Evolutionary conservation across 2,113 vertebrate genomes (phyloP), one percentile per base, ranked within the genome.

Genomic region (Poecile atricapillus): DNA sequence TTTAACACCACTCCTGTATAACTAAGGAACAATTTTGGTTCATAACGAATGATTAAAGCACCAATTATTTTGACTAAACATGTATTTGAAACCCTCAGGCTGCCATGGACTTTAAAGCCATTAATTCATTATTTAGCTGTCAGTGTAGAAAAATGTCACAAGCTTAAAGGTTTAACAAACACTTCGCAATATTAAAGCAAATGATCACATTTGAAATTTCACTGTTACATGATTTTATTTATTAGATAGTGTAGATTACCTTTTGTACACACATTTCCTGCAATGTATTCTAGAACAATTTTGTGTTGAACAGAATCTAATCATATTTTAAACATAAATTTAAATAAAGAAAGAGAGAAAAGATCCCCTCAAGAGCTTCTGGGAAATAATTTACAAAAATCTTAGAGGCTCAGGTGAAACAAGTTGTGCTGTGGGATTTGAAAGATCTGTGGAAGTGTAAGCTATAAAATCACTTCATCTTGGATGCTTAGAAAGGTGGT

Each of bases 381-480:
- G 65, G 80, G 80, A 95, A 97, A 92, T 84, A 47, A 96, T 97
- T 96, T 97, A 92, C 85, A 95, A 97, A 96, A 97, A 92, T 95
- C 83, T 92, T 94, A 62, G 86, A 93, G 83, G 90, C 77, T 93
- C 94, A 96, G 96, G 96, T 97, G 90, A 96, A 96, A 91, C 81
- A 82, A 93, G 90, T 79, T 81, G 60, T 81, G 94, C 87, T 94
- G 62, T 75, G 95, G 89, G 89, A 97, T 93, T 95, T 97, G 93
- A 97, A 91, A 97, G 87, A 96, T 97, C 90, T 95, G 90, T 94
- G 94, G 86, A 95, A 96, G 49, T 95, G 92, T 96, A 97, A 96
- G 93, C 93, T 94, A 90, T 94, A 95, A 97, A 97, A 97, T 89
- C 96, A 95, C 95, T 97, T 97, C 96, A 96, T 97, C 95, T 96